Base-by-base conservation (phyloP, 2,888 invertebrate genomes). In the Heteromurus nitidus region DNA sequence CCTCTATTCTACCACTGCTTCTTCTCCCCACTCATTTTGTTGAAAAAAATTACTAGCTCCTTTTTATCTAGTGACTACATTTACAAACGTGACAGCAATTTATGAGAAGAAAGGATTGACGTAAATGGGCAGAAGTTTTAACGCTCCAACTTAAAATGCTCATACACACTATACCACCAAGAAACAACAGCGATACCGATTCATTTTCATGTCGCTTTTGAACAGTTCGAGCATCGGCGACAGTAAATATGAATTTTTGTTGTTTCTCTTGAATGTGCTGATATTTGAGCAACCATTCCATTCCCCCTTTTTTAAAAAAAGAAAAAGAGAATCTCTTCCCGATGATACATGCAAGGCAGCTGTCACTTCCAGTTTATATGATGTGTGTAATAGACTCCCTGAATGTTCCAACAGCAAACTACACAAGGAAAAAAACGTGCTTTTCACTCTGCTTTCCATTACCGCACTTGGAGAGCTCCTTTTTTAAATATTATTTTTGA, bases 31-130 rank as follows among this genome's bases (percentile, higher is more conserved):
- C n/a, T n/a, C n/a, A n/a, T n/a, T n/a, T n/a, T n/a, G n/a, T n/a
- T n/a, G n/a, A n/a, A n/a, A n/a, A n/a, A n/a, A n/a, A n/a, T n/a
- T n/a, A n/a, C n/a, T n/a, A n/a, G n/a, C n/a, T n/a, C n/a, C n/a
- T n/a, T n/a, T n/a, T n/a, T n/a, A n/a, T n/a, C n/a, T n/a, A n/a
- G n/a, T n/a, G n/a, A n/a, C n/a, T n/a, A 36, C 36, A 13, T 36
- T 58, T 58, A 24, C 55, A 84, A 83, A 83, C 82, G 84, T 85
- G 85, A 83, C 84, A 85, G 83, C 60, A 86, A 86, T 86, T 86
- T 86, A 86, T 85, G 86, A 84, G 83, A 82, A 81, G 77, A 82
- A 85, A 75, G 83, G 80, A 86, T 86, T 86, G 86, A 26, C 16
- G 24, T 18, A 42, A 42, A 65, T 11, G 22, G 16, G 65, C 13